Percentiles rank a stretch among this genome's conserved stretches.
Conservation (phyloP, 2,113 vertebrate genomes). For the Sinocyclocheilus grahami region DNA sequence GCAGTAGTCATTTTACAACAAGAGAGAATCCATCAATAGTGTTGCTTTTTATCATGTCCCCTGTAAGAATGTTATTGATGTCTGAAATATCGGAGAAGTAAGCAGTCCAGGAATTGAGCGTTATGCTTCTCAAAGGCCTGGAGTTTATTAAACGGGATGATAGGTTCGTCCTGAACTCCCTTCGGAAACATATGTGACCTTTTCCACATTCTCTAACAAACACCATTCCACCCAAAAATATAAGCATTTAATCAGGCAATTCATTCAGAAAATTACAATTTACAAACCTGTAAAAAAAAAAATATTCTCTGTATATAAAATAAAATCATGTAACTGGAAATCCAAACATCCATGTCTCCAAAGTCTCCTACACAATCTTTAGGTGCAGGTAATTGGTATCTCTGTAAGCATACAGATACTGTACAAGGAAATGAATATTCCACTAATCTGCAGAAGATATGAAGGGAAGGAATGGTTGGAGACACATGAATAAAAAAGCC, state of each 20-base stretch:
- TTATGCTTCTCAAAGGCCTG: background rate
- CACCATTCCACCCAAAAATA: background rate
- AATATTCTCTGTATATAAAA: background rate
- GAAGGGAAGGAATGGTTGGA: slow-evolving; percentile 14
- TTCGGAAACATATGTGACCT: background rate
- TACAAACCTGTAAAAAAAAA: too few relatives aligned
- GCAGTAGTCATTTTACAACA: slow-evolving; percentile 11
- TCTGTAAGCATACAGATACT: background rate
- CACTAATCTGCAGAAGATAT: slow-evolving; percentile 7
- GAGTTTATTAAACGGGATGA: background rate
- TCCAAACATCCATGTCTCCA: background rate
- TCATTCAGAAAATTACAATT: background rate
- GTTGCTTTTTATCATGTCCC: background rate
- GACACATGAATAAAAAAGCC: slow-evolving; percentile 20
- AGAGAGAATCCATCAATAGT: slow-evolving; percentile 14
- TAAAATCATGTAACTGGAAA: background rate
- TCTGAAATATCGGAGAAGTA: slow-evolving; percentile 8
- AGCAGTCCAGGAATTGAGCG: background rate
- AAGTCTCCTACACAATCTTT: background rate
- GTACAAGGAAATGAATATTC: background rate
- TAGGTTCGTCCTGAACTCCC: background rate
- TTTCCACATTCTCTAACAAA: background rate
- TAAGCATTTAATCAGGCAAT: background rate
- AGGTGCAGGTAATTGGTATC: background rate
- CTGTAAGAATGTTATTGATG: slow-evolving; percentile 3